A percentile compares a stretch with the other conserved stretches of the same genome.
Conservation (phyloP, 2,888 invertebrate genomes). For the Agonum fuliginosum region DNA sequence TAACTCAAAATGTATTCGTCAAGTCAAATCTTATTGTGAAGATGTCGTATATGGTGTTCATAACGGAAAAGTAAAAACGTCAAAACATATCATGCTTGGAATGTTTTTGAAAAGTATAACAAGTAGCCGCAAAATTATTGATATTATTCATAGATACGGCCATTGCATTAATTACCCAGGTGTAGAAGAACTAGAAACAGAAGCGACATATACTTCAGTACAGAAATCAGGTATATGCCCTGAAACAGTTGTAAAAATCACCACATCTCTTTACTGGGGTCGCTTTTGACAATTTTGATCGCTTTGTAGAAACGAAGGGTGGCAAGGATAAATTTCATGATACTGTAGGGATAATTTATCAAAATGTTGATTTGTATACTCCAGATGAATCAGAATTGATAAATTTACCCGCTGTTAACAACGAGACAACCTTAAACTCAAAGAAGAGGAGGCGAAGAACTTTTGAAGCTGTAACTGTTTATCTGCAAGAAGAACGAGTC, state of each 20-base stretch:
- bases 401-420: neutral
- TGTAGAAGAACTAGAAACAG: constrained; percentile 41
- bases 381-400: neutral
- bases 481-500: neutral
- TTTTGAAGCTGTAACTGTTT: constrained; percentile 55
- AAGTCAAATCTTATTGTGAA: constrained; percentile 58
- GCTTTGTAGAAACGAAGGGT: too few relatives aligned
- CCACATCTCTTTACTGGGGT: too few relatives aligned
- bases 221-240: constrained; percentile 22
- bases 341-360: constrained; percentile 50
- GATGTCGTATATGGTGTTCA: constrained; percentile 50
- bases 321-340: constrained; percentile 29
- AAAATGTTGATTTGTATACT: neutral
- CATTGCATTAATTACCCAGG: constrained; percentile 38
- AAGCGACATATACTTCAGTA: constrained; percentile 28
- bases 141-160: constrained; percentile 45
- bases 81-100: constrained; percentile 44
- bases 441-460: constrained; percentile 60
- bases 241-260: constrained; percentile 56
- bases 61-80: constrained; percentile 49
- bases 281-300: too few relatives aligned
- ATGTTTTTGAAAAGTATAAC: constrained; percentile 35
- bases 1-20: constrained; percentile 61
- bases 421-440: neutral
- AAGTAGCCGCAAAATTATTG: constrained; percentile 39